Conservation (phyloP, 2,797 vertebrate species). For the Nyctalus aviator region DNA sequence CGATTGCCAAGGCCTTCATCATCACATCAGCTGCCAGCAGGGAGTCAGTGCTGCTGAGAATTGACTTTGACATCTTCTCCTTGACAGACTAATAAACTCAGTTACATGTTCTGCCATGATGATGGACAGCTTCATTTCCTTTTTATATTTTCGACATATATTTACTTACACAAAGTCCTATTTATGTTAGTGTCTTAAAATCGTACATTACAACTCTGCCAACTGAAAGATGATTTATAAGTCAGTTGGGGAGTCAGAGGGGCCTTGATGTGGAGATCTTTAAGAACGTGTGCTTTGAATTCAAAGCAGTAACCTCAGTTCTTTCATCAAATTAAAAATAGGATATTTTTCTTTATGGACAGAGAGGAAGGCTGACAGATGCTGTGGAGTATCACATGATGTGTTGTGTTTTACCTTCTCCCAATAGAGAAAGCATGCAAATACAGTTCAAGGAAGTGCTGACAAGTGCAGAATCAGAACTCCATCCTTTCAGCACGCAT, state of each 20-base stretch:
- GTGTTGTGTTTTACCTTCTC: neutral
- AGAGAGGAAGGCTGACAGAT: neutral
- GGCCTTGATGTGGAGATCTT: neutral
- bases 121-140: constrained; percentile 74
- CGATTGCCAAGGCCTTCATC: constrained; percentile 65
- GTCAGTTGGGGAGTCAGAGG: neutral
- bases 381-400: accelerated
- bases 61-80: constrained; percentile 74
- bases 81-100: constrained; percentile 81
- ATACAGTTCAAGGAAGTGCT: neutral
- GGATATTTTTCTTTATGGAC: neutral
- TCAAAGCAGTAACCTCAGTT: neutral
- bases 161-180: constrained; percentile 61
- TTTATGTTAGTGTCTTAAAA: constrained; percentile 63
- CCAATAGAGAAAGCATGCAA: neutral
- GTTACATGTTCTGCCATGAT: constrained; percentile 23
- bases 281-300: neutral
- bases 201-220: neutral
- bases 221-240: neutral
- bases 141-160: constrained; percentile 73
- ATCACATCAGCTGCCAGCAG: constrained; percentile 79
- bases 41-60: constrained; percentile 56
- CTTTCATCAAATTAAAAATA: neutral
- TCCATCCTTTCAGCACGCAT: neutral
- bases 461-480: neutral